phyloP scores from a whole-genome alignment of 1,140 invertebrate genomes.

The Lanistes nyassanus region DNA sequence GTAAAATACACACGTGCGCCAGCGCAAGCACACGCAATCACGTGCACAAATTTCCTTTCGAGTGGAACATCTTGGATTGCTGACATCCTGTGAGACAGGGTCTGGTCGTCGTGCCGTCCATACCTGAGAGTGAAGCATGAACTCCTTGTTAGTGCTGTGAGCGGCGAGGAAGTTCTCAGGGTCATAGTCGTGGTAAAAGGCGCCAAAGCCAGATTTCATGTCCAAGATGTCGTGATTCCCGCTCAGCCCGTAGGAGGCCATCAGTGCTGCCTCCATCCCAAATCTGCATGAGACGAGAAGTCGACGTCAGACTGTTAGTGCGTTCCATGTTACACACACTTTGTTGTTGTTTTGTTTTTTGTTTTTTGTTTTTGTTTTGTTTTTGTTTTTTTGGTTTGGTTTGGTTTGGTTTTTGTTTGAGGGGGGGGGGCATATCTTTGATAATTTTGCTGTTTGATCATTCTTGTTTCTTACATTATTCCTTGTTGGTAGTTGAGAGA shows the following conservation, averaged over 20 bases:
- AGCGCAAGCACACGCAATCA: no score
- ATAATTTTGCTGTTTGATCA: background rate
- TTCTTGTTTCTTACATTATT: no score
- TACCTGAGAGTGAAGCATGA: constrained; percentile 38
- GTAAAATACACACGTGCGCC: no score
- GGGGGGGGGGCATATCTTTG: background rate
- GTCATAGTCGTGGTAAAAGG: constrained; percentile 53
- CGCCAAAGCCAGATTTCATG: constrained; percentile 49
- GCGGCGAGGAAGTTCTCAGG: constrained; percentile 38
- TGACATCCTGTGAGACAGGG: no score
- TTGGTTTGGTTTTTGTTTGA: background rate
- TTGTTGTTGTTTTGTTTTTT: background rate
- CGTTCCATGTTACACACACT: no score
- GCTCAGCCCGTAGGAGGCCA: constrained; percentile 49
- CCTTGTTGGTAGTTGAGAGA: no score
- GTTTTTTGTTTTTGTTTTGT: background rate
- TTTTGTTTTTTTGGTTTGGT: background rate
- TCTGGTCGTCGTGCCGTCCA: background rate
- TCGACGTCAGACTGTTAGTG: no score
- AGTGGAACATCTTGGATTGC: no score
- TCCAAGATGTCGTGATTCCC: constrained; percentile 55
- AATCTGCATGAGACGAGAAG: constrained; percentile 25
- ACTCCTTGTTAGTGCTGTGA: constrained; percentile 20
- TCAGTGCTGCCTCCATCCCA: constrained; percentile 53
- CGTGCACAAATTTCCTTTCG: no score